Base-by-base conservation (phyloP, 1,140 invertebrate species). In the Hylyphantes graminicola region DNA sequence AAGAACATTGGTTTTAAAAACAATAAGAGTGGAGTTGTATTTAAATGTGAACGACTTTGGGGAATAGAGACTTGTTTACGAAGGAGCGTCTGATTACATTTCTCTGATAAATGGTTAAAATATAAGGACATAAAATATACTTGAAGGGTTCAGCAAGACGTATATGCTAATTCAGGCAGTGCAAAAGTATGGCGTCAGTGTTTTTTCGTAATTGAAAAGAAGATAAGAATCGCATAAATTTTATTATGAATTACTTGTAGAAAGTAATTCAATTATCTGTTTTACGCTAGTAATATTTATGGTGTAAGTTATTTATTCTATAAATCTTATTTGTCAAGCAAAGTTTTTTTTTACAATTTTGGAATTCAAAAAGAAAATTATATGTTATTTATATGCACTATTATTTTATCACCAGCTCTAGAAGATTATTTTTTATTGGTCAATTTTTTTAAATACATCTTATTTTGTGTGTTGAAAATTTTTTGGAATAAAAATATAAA, bases 91-190 rank as follows among this genome's bases (percentile, higher is more conserved):
- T 81, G 67, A 81, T 81, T 81, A 81, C 67, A 19, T 81, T 73
- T 80, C 57, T 8, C 54, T 81, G 79, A 81, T 73, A 81, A 81
- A 81, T 81, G 50, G 68, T 51, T 57, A 12, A 68, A 79, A 79
- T 79, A 79, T 79, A 65, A 19, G 57, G 10, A 35, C 79, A 59
- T 81, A 73, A 81, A 81, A 72, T 53, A 64, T 12, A 63, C 48
- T 50, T 21, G 19, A 10, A 9, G 17, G 10, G 48, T 35, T 11
- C 7, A 10, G 74, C 35, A 54, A 53, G 63, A 65, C n/a, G 48
- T 55, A 78, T 70, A 67, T 67, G 63, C 61, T 64, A 80, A 80
- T 67, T 55, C 48, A 55, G 51, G 50, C 77, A 59, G 50, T 78
- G 65, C 50, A 78, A 78, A 78, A 63, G 67, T 53, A 67, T 67